Evolutionary conservation across 2,888 invertebrate species (phyloP), one percentile per base, ranked within the genome.

Genomic region (Pyrrhia umbra): DNA sequence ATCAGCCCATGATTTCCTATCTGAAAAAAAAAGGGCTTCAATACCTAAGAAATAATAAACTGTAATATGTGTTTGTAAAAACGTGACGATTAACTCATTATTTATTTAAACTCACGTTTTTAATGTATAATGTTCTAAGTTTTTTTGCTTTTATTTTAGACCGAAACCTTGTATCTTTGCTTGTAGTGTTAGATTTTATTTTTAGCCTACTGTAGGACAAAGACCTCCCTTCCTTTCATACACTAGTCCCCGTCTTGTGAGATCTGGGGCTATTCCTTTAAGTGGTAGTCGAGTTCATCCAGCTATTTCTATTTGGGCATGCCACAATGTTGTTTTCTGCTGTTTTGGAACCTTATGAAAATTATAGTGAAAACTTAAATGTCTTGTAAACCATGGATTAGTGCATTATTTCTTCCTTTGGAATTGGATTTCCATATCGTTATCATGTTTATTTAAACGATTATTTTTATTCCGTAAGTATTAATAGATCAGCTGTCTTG

Each of bases 391-490:
- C 5, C 1, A 34, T 34, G 4, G 13, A 34, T 15, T 37, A 10
- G 4, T n/a, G 10, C 18, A 5, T n/a, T 42, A 51, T 46, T 50
- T 27, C 21, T 42, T 40, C n/a, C 8, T 27, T 20, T 46, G 1
- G 13, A 42, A 42, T 51, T 30, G 18, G 6, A 69, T 47, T 55
- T 47, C 34, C 21, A 51, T 49, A 39, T 47, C n/a, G 50, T 51
- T 56, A 50, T 46, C 45, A 43, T 20, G 42, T 51, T 68, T 68
- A 45, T 67, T 52, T 0, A 25, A 51, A 46, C 3, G 15, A 54
- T 68, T 51, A 46, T 34, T 68, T 55, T 60, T 47, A 70, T 75
- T 75, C 58, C 47, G 30, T 73, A 16, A 45, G 27, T 57, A 56
- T 57, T 58, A 51, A 52, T 50, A 65, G 58, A 76, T 58, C 59